A percentile compares a stretch with the other conserved stretches of the same genome.
Conservation (phyloP, 2,113 vertebrate genomes). For the Ceratotherium simum region DNA sequence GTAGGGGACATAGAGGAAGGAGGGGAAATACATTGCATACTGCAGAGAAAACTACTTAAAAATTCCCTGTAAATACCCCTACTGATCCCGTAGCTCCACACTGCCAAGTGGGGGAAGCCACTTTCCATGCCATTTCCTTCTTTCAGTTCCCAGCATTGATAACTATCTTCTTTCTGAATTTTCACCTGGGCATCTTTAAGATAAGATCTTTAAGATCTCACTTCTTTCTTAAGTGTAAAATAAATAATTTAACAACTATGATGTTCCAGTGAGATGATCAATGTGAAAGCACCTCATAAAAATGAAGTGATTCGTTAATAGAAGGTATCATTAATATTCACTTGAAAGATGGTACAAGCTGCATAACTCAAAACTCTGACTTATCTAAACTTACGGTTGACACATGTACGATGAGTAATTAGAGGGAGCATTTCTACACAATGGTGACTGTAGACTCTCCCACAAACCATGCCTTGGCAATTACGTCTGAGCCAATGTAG, state of each 20-base stretch:
- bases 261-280: background rate
- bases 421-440: background rate
- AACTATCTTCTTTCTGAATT: background rate
- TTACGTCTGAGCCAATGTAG: background rate
- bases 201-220: background rate
- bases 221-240: background rate
- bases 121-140: background rate
- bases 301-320: background rate
- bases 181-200: background rate
- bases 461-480: background rate
- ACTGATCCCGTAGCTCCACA: background rate
- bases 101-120: background rate
- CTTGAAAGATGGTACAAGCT: background rate
- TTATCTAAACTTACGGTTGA: background rate
- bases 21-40: background rate
- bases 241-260: background rate
- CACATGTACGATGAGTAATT: background rate
- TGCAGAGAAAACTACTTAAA: background rate
- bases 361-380: background rate
- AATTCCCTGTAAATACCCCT: background rate
- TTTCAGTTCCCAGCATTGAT: background rate
- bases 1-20: background rate
- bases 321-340: background rate
- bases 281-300: background rate
- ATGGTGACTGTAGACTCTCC: background rate